These are phyloP conservation scores for Drosophila austrosaltans DNA, from an alignment of 2,888 invertebrate genomes.

Conservation along the genomic window DNA sequence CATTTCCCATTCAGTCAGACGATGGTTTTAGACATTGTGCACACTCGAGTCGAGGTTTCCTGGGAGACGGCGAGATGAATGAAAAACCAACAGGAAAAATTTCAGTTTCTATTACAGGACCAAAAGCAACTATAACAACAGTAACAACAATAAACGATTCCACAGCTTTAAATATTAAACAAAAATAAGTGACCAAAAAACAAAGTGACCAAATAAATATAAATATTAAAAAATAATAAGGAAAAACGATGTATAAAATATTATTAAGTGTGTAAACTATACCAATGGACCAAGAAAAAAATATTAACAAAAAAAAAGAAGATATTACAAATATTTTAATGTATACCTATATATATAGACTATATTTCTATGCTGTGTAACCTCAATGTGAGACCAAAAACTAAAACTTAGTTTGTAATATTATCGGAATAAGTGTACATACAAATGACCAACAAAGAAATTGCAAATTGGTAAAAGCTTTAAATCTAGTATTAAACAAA, in stretches of 20 bases:
- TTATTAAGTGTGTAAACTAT: not conserved
- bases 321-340: not conserved
- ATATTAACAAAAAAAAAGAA: not conserved
- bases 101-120: conserved; percentile 54
- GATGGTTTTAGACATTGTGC: conserved; percentile 22
- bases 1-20: not conserved
- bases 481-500: conserved; percentile 67
- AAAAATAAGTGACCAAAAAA: conserved; percentile 38
- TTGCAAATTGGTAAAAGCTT: conserved; percentile 77
- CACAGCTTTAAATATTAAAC: conserved; percentile 51
- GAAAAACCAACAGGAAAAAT: not conserved
- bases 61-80: conserved; percentile 11
- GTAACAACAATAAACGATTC: conserved; percentile 50
- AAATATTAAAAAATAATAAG: conserved; percentile 19
- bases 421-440: conserved; percentile 71
- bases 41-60: conserved; percentile 43
- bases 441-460: conserved; percentile 64
- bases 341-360: conserved; percentile 4
- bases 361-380: conserved; percentile 32
- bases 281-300: conserved; percentile 58
- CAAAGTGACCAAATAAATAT: conserved; percentile 51
- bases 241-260: conserved; percentile 14
- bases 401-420: conserved; percentile 19
- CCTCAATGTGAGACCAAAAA: conserved; percentile 59
- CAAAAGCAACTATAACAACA: conserved; percentile 48